Evolutionary conservation across 2,113 vertebrate species (phyloP).

Genomic region (Sterna hirundo): DNA sequence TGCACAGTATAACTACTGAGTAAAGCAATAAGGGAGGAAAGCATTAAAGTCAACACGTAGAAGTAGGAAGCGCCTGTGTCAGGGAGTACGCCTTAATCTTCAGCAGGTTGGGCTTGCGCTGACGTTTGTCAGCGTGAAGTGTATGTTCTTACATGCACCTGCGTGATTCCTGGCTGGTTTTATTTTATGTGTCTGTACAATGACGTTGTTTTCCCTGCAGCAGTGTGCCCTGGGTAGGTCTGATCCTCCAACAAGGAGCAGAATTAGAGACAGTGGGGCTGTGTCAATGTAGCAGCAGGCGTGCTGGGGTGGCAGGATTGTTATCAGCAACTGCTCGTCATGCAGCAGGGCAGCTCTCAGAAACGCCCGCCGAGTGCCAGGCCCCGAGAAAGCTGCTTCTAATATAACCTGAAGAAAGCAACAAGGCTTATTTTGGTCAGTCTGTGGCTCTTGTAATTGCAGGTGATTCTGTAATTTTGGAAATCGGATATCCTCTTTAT

Average conservation of each 20-base stretch:
- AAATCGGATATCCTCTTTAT: background rate
- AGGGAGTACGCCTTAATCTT: background rate
- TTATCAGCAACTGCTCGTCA: background rate
- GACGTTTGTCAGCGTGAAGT: rapidly evolving
- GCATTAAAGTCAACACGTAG: background rate
- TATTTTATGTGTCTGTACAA: background rate
- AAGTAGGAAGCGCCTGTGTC: background rate
- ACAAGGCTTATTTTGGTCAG: background rate
- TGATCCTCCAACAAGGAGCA: background rate
- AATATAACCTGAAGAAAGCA: background rate
- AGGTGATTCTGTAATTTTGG: background rate
- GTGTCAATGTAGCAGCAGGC: background rate
- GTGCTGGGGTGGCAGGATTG: background rate
- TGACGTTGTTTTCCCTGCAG: background rate
- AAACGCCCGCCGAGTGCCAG: background rate
- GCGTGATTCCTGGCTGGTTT: background rate
- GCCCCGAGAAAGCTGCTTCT: background rate
- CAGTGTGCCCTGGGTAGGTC: background rate
- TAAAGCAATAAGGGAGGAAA: background rate
- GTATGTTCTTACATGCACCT: background rate
- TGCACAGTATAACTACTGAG: background rate
- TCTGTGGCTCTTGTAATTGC: background rate
- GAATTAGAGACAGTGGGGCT: background rate
- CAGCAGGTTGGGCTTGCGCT: background rate
- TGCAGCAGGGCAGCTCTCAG: background rate